These are phyloP conservation scores for Drosophila arawakana DNA, from an alignment of 1,140 invertebrate genomes.

Conservation along the genomic window DNA sequence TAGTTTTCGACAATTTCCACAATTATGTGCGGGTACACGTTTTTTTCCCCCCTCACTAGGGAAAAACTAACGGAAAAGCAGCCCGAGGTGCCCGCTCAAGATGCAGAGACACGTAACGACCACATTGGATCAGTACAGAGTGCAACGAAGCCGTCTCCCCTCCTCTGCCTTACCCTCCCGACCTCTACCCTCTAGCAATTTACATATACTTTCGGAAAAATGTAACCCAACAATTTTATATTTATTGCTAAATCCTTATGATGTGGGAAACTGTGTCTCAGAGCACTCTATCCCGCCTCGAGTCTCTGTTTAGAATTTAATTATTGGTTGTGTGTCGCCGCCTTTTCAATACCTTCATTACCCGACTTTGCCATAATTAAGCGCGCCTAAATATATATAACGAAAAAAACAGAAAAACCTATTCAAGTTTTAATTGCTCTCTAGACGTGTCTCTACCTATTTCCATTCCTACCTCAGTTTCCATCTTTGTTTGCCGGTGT, in stretches of 20 bases:
- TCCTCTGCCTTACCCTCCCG: background rate
- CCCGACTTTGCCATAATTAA: constrained; percentile 62
- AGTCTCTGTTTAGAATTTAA: constrained; percentile 62
- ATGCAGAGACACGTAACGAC: constrained; percentile 69
- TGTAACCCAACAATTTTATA: constrained; percentile 38
- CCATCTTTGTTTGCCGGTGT: constrained; percentile 13
- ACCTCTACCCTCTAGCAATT: constrained; percentile 37
- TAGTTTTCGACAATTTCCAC: constrained; percentile 47
- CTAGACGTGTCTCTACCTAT: constrained; percentile 32
- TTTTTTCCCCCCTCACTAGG: constrained; percentile 26
- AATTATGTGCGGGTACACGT: constrained; percentile 79
- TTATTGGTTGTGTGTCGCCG: constrained; percentile 79
- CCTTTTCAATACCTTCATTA: constrained; percentile 80
- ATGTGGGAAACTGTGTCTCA: constrained; percentile 66
- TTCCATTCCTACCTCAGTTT: constrained; percentile 1
- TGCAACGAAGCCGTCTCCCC: constrained; percentile 25
- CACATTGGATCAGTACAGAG: constrained; percentile 25
- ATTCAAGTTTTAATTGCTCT: constrained; percentile 70
- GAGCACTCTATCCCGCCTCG: background rate
- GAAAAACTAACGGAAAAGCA: constrained; percentile 55
- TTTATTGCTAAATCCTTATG: constrained; percentile 78
- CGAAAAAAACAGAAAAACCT: constrained; percentile 2
- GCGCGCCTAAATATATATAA: constrained; percentile 72
- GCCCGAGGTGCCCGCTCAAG: constrained; percentile 56
- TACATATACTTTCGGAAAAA: constrained; percentile 47